These are phyloP conservation scores for Autographa pulchrina DNA, from an alignment of 2,888 invertebrate species.

Conservation along the genomic window DNA sequence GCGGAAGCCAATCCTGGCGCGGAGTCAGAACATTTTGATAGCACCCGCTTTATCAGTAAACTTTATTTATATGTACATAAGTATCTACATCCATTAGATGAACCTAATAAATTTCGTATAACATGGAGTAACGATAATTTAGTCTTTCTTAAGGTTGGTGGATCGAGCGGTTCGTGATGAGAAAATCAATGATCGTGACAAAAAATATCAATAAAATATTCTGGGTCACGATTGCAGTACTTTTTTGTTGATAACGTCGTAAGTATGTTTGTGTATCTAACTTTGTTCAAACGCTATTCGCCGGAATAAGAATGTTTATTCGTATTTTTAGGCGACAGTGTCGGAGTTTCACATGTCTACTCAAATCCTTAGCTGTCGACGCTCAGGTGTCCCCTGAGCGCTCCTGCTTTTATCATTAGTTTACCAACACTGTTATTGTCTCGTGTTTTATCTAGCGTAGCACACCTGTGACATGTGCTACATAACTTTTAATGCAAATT, in stretches of 20 bases:
- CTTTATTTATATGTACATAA: conserved; percentile 60
- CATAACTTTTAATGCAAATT: conserved; percentile 23
- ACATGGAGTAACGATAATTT: conserved; percentile 53
- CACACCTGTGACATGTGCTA: conserved; percentile 23
- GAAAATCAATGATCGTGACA: conserved; percentile 47
- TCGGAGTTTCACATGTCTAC: conserved; percentile 47
- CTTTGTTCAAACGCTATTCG: conserved; percentile 34
- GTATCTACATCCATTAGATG: conserved; percentile 51
- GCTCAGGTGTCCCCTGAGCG: conserved; percentile 46
- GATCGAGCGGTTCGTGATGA: conserved; percentile 19
- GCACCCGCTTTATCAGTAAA: conserved; percentile 71
- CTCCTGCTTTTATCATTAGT: conserved; percentile 54
- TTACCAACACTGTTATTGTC: conserved; percentile 45
- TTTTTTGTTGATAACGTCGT: conserved; percentile 30
- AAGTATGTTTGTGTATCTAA: conserved; percentile 36
- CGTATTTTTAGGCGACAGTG: conserved; percentile 45
- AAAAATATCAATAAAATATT: conserved; percentile 43
- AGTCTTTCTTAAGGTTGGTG: conserved; percentile 31
- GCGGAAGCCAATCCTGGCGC: conserved; percentile 81
- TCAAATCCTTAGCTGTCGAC: conserved; percentile 53
- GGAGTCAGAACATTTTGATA: conserved; percentile 80
- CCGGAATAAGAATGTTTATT: conserved; percentile 40
- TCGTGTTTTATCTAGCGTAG: conserved; percentile 41
- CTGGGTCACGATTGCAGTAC: conserved; percentile 29
- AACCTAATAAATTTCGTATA: conserved; percentile 52